Evolutionary conservation across 2,888 invertebrate genomes (phyloP).

Genomic region (Unio pictorum): DNA sequence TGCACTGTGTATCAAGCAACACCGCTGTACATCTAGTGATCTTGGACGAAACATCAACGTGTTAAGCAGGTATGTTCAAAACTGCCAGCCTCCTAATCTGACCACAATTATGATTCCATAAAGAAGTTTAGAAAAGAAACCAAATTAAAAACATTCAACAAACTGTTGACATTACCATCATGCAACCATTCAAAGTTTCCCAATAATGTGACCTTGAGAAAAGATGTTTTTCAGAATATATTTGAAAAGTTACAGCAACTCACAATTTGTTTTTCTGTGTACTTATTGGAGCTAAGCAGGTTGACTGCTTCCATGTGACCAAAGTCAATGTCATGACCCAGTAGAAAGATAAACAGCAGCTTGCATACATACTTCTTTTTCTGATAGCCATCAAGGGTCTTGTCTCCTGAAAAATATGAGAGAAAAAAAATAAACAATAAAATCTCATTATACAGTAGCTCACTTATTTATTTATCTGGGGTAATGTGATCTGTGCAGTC

Average conservation of each 20-base stretch:
- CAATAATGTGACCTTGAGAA: neutral
- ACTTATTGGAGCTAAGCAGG: constrained; percentile 98
- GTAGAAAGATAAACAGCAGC: constrained; percentile 97
- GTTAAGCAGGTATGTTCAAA: no score
- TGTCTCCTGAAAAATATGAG: constrained; percentile 80
- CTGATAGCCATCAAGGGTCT: constrained; percentile 99
- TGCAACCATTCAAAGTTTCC: no score
- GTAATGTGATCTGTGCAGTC: neutral
- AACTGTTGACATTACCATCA: no score
- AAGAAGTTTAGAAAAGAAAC: no score
- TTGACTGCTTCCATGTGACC: constrained; percentile 99
- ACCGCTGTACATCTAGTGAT: no score
- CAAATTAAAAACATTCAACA: no score
- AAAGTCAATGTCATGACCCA: constrained; percentile 99
- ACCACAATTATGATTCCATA: no score
- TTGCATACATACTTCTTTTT: constrained; percentile 99
- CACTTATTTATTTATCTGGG: neutral
- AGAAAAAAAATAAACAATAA: neutral
- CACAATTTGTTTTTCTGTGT: constrained; percentile 99
- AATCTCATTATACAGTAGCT: no score
- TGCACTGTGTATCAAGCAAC: no score
- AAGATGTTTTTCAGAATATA: neutral
- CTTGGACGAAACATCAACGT: no score
- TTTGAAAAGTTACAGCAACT: constrained; percentile 33
- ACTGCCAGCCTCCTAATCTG: no score